Evolutionary conservation across 2,888 invertebrate genomes (phyloP).

Genomic region (Pollenia labialis): DNA sequence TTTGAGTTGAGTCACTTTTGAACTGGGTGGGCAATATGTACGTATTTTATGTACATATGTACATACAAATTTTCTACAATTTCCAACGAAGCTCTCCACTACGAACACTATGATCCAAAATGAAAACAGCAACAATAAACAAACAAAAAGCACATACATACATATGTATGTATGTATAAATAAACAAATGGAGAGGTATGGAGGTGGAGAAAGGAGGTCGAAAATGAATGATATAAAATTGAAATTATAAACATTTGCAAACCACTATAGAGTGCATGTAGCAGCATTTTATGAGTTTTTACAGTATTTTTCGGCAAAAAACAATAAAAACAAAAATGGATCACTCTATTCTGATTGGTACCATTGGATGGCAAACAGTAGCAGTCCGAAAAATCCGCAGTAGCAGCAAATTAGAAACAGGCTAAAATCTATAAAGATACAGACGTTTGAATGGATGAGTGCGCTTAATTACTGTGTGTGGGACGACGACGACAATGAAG

Average conservation of each 20-base stretch:
- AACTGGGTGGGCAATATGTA: no score
- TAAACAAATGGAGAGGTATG: neutral
- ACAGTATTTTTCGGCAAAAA: conserved; percentile 66
- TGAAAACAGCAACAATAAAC: conserved; percentile 14
- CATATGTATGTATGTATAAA: neutral
- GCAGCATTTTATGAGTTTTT: conserved; percentile 67
- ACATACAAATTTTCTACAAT: conserved; percentile 7
- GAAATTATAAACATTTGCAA: conserved; percentile 69
- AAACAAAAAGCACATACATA: neutral
- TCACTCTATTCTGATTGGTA: conserved; percentile 40
- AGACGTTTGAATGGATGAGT: conserved; percentile 8
- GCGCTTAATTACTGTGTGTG: conserved; percentile 54
- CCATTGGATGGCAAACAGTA: conserved; percentile 59
- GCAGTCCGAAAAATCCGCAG: conserved; percentile 12
- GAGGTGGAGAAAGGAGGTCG: conserved; percentile 5
- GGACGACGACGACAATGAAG: conserved; percentile 54
- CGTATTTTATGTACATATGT: no score
- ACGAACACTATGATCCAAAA: conserved; percentile 22
- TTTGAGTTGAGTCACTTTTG: no score
- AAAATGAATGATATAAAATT: conserved; percentile 41
- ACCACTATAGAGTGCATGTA: conserved; percentile 71
- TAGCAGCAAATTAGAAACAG: conserved; percentile 25
- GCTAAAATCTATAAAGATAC: conserved; percentile 10
- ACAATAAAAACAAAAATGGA: conserved; percentile 63
- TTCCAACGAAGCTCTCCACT: conserved; percentile 19